phyloP scores from a whole-genome alignment of 2,888 invertebrate genomes.

The Dynastes grantii region DNA sequence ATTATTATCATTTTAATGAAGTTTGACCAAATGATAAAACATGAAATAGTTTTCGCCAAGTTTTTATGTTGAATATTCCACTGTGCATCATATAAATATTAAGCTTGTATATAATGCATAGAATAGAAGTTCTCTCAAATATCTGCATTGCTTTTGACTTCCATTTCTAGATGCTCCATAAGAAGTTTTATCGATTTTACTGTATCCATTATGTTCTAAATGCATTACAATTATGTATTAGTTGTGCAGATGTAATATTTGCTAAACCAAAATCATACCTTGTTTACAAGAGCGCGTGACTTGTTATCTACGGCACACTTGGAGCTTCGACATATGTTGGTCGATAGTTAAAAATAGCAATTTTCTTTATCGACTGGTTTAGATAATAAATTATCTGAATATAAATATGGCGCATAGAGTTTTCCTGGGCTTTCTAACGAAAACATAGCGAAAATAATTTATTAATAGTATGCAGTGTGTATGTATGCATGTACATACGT shows the following conservation, averaged over 20 bases:
- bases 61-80: no score
- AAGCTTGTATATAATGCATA: no score
- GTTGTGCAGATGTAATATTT: not conserved
- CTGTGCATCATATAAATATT: no score
- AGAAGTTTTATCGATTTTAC: no score
- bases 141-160: no score
- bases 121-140: no score
- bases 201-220: no score
- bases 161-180: no score
- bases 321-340: slow-evolving; percentile 17
- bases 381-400: slow-evolving; percentile 40
- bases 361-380: slow-evolving; percentile 23
- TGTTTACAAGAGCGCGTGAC: not conserved
- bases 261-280: not conserved
- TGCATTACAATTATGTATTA: no score
- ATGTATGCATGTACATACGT: not conserved
- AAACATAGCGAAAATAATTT: not conserved
- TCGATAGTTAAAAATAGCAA: slow-evolving; percentile 26
- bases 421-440: not conserved
- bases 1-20: no score
- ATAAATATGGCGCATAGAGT: slow-evolving; percentile 16
- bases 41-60: no score
- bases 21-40: no score
- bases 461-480: not conserved
- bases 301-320: slow-evolving; percentile 4